These are phyloP conservation scores for Baccha elongata DNA, from an alignment of 2,888 invertebrate genomes.

Conservation along the genomic window DNA sequence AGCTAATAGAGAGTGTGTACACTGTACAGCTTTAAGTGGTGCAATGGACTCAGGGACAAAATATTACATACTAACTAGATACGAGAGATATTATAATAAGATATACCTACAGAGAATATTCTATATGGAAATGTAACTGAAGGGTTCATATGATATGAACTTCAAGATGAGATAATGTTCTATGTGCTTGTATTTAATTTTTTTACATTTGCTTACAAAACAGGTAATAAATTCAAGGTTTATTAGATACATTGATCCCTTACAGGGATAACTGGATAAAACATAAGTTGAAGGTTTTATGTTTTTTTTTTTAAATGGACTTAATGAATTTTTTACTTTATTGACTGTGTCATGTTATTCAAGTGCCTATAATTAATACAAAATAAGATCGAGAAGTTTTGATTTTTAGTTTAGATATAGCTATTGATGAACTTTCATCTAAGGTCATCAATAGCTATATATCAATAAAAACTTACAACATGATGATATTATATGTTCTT, in stretches of 20 bases:
- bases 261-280: slow-evolving; percentile 57
- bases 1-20: not conserved
- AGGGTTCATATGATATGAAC: slow-evolving; percentile 12
- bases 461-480: too few relatives aligned
- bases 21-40: slow-evolving; percentile 11
- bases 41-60: slow-evolving; percentile 28
- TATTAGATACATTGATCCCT: slow-evolving; percentile 39
- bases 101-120: not conserved
- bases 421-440: too few relatives aligned
- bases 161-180: slow-evolving; percentile 43
- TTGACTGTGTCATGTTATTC: too few relatives aligned
- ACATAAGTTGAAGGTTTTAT: not conserved
- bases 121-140: slow-evolving; percentile 25
- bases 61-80: slow-evolving; percentile 2
- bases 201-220: not conserved
- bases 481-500: too few relatives aligned
- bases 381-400: too few relatives aligned
- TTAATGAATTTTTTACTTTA: too few relatives aligned
- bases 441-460: too few relatives aligned
- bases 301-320: too few relatives aligned
- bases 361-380: too few relatives aligned
- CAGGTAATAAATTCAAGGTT: slow-evolving; percentile 45
- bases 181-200: not conserved
- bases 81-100: slow-evolving; percentile 30
- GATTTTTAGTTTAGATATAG: too few relatives aligned